Evolutionary conservation across 2,797 vertebrate species (phyloP).

Genomic region (Mallotus villosus): DNA sequence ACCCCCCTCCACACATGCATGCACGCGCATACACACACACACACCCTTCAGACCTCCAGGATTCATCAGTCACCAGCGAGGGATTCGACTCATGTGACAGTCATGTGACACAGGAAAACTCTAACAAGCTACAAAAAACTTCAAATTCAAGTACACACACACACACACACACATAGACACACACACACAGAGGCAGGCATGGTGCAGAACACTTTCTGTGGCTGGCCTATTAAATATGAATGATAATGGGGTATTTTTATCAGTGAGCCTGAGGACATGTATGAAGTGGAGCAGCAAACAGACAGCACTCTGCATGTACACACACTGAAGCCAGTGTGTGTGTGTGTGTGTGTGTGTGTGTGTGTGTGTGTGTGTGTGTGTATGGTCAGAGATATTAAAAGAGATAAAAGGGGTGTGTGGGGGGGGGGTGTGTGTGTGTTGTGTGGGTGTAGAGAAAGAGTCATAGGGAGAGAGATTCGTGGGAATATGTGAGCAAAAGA

Average conservation of each 20-base stretch:
- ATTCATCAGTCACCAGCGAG: constrained; percentile 51
- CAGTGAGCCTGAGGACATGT: constrained; percentile 59
- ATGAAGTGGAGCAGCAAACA: constrained; percentile 66
- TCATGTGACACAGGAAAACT: constrained; percentile 47
- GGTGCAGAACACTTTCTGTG: constrained; percentile 49
- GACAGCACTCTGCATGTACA: constrained; percentile 29
- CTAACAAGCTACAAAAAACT: constrained; percentile 21
- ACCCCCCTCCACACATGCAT: background rate
- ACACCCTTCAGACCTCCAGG: constrained; percentile 22
- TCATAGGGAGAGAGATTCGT: background rate
- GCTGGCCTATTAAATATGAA: constrained; percentile 72
- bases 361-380: background rate
- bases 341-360: constrained; percentile 10
- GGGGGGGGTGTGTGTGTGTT: constrained; percentile 19
- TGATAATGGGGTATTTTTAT: constrained; percentile 64
- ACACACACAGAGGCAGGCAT: constrained; percentile 26
- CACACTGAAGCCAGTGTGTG: constrained; percentile 25
- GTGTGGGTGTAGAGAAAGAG: constrained; percentile 35
- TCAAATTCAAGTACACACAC: background rate
- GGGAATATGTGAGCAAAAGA: background rate
- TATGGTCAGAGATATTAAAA: background rate
- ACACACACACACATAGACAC: constrained; percentile 6
- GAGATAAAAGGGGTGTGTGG: constrained; percentile 53
- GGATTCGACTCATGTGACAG: constrained; percentile 48
- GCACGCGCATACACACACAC: background rate